Percentiles rank a stretch among this genome's conserved stretches.
Conservation (phyloP, 2,113 vertebrate species). For the Pseudopipra pipra region DNA sequence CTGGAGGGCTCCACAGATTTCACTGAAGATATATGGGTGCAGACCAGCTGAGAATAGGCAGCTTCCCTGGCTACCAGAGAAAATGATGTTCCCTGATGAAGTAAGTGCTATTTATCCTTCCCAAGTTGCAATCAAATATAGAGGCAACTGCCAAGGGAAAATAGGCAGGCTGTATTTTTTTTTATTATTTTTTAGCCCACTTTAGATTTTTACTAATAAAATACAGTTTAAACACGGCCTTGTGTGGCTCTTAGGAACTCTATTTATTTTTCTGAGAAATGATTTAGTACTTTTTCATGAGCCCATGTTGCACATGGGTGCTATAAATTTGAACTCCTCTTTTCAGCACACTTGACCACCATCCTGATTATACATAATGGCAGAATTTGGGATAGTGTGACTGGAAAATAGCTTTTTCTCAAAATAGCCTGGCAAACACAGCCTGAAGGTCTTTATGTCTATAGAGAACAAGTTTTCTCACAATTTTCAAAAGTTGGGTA, state of each 20-base stretch:
- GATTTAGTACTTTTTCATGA: not conserved
- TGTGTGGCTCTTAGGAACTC: not conserved
- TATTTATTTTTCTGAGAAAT: not conserved
- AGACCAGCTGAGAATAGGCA: not conserved
- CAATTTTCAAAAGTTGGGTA: not conserved
- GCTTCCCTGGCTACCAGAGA: not conserved
- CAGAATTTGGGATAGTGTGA: not conserved
- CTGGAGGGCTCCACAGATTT: not conserved
- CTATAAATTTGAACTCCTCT: not conserved
- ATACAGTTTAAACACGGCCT: not conserved
- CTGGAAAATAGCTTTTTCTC: not conserved
- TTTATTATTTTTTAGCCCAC: not conserved
- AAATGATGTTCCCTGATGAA: not conserved
- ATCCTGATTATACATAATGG: not conserved
- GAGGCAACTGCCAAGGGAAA: not conserved
- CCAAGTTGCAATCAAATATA: not conserved
- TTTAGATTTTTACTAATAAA: conserved; percentile 11
- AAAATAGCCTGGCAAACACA: not conserved
- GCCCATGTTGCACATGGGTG: not conserved
- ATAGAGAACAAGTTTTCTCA: not conserved
- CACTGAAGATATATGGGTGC: not conserved
- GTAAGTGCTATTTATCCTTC: not conserved
- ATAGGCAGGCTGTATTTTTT: not conserved
- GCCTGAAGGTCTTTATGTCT: not conserved
- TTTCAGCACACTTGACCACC: not conserved